phyloP scores from a whole-genome alignment of 2,888 invertebrate genomes.

The Pammene fasciana region DNA sequence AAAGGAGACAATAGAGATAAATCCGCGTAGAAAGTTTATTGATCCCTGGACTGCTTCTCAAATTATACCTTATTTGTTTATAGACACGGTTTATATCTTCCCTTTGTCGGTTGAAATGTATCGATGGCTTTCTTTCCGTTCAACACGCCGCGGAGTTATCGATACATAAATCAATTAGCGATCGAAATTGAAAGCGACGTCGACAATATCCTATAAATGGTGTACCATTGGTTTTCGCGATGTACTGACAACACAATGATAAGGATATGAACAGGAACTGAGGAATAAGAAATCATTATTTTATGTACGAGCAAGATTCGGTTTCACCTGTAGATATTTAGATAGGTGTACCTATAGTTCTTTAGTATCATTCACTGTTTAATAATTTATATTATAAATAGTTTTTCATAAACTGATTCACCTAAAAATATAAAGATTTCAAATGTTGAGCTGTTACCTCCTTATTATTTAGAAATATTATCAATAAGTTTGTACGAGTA shows the following conservation, averaged over 20 bases:
- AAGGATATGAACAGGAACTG: too few relatives aligned
- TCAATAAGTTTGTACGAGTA: too few relatives aligned
- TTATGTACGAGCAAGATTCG: too few relatives aligned
- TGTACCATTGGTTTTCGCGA: conserved; percentile 32
- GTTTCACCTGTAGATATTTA: too few relatives aligned
- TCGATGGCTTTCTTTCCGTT: conserved; percentile 56
- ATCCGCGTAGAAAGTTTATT: conserved; percentile 58
- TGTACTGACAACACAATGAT: neutral
- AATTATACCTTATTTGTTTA: conserved; percentile 29
- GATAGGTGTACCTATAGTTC: too few relatives aligned
- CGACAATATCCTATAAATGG: conserved; percentile 45
- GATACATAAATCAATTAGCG: conserved; percentile 72
- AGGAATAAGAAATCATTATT: too few relatives aligned
- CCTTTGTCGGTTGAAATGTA: conserved; percentile 27
- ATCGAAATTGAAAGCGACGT: conserved; percentile 69
- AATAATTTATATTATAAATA: too few relatives aligned
- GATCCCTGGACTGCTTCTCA: conserved; percentile 45
- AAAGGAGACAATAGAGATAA: conserved; percentile 43
- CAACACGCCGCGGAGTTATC: conserved; percentile 59
- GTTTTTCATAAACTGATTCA: too few relatives aligned
- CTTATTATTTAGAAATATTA: too few relatives aligned
- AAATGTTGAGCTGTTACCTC: too few relatives aligned
- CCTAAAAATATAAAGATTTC: too few relatives aligned
- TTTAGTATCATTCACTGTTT: too few relatives aligned
- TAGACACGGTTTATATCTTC: conserved; percentile 20